Evolutionary conservation across 2,113 vertebrate species (phyloP).

Genomic region (Casuarius casuarius): DNA sequence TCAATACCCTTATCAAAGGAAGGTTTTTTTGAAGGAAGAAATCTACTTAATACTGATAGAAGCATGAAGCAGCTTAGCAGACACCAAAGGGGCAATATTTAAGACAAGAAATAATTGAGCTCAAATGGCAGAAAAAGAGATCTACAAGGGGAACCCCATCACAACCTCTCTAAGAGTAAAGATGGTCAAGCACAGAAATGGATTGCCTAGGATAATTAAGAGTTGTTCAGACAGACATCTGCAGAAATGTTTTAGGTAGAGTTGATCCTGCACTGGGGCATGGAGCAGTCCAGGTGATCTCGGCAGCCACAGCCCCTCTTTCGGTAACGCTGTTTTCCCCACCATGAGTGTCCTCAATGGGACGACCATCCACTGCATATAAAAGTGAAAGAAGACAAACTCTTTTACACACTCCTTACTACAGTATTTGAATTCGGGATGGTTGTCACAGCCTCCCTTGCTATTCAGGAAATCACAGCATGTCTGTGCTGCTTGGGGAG

Average conservation of each 20-base stretch:
- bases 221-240: neutral
- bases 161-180: neutral
- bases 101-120: neutral
- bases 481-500: neutral
- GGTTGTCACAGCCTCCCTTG: neutral
- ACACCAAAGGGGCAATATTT: neutral
- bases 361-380: neutral
- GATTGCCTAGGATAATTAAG: neutral
- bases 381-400: neutral
- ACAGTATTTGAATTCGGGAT: neutral
- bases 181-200: neutral
- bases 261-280: rapidly evolving
- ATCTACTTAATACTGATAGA: neutral
- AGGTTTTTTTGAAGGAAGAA: neutral
- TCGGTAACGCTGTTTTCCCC: neutral
- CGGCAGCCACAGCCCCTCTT: neutral
- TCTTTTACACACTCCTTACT: neutral
- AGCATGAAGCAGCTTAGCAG: neutral
- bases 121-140: neutral
- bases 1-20: neutral
- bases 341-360: neutral
- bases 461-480: neutral
- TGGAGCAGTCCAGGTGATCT: neutral
- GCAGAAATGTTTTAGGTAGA: neutral
- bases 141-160: neutral